Evolutionary conservation across 2,113 vertebrate species (phyloP).

Genomic region (Nycticebus coucang): DNA sequence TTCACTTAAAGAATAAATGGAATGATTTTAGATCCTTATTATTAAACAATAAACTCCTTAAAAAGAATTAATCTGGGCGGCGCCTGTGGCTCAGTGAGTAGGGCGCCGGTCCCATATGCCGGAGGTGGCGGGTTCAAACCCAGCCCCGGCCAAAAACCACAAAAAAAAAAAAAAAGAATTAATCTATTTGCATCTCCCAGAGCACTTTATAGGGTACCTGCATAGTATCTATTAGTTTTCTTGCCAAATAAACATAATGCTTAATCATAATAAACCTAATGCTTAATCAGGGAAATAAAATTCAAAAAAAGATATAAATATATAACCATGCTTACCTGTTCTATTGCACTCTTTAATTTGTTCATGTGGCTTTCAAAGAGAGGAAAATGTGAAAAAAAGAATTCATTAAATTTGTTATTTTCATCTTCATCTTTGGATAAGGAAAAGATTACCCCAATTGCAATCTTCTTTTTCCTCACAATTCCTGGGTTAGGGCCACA

Average conservation of each 20-base stretch:
- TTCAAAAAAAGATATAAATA: conserved; percentile 21
- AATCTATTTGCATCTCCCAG: neutral
- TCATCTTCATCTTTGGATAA: conserved; percentile 94
- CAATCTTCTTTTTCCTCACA: conserved; percentile 97
- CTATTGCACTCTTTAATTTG: conserved; percentile 97
- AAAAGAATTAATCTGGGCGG: neutral
- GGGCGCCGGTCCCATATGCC: no score
- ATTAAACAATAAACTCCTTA: conserved; percentile 17
- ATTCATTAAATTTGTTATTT: conserved; percentile 97
- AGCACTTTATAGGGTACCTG: neutral
- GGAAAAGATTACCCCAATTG: conserved; percentile 97
- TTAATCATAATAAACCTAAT: neutral
- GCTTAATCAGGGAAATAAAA: conserved; percentile 31
- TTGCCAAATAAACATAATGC: conserved; percentile 14
- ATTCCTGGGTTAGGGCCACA: conserved; percentile 92
- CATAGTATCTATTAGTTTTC: neutral
- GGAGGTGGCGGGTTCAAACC: no score
- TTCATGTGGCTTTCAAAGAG: conserved; percentile 99
- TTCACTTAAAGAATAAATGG: conserved; percentile 29
- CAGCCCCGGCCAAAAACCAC: no score
- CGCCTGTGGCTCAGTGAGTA: no score
- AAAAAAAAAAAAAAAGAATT: neutral
- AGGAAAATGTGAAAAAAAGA: conserved; percentile 99
- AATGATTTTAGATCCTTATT: conserved; percentile 7
- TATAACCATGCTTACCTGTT: conserved; percentile 90